Evolutionary conservation across 2,888 invertebrate genomes (phyloP), one percentile per base, ranked within the genome.

Genomic region (Tipula helvola): DNA sequence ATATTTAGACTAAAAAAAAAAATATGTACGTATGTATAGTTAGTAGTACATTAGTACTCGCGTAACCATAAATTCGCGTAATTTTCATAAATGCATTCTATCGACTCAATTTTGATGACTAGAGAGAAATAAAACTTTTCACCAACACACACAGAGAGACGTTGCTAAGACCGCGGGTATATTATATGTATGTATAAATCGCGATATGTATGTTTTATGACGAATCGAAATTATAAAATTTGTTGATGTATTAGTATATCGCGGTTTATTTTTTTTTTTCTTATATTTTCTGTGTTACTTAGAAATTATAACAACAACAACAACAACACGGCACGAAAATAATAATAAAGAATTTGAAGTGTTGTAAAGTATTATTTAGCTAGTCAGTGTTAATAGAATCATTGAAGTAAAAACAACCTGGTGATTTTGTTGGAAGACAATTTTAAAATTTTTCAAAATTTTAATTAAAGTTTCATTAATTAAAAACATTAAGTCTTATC

Each of bases 371-470:
- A 87, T 71, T 71, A 71, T 85, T 89, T 89, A 89, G 89, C 89
- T 89, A 90, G 89, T 90, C 91, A 90, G 91, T 91, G 91, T 91
- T 91, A 91, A 91, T 91, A 91, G 91, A 90, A 90, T 90, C 91
- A 90, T 90, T 90, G 91, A 90, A 90, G 71, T 71, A 71, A 90
- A 90, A 90, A 90, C 91, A 91, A 90, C 91, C 87, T 87, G 86
- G 41, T 84, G 41, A 71, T 71, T 71, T 28, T 5, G 71, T 71
- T 71, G 10, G 12, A 84, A 41, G 39, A 39, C 8, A 39, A 18
- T 83, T 39, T 86, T 85, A 87, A 87, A 85, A 42, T 16, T 16
- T 85, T 41, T 85, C 85, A 44, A 28, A 86, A 83, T 84, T 36
- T 83, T 83, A 28, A 28, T 36, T 39, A 39, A 84, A 83, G 36